Evolutionary conservation across 2,113 vertebrate genomes (phyloP).

Genomic region (Cyrtonyx montezumae): DNA sequence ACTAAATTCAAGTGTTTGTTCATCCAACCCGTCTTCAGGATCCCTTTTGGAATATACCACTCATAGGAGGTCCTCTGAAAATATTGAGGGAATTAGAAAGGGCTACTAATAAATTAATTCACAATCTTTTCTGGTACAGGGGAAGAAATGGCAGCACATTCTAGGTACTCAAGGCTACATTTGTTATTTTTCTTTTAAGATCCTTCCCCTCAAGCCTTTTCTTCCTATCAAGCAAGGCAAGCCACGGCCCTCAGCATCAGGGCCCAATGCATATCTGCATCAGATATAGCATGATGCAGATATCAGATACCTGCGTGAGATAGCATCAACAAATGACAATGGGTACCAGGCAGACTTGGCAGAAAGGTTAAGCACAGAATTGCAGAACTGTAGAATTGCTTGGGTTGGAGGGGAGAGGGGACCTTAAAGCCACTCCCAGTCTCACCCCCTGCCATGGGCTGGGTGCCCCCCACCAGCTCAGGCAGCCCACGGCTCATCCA

Average conservation of each 20-base stretch:
- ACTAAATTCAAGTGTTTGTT: constrained; percentile 98
- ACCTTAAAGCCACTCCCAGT: not conserved
- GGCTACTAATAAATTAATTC: not conserved
- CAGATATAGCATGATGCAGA: no score
- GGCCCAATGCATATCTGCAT: no score
- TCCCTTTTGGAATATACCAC: constrained; percentile 99
- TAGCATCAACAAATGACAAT: not conserved
- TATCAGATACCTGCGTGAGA: no score
- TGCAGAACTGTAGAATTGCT: not conserved
- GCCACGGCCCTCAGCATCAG: not conserved
- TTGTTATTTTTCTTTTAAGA: not conserved
- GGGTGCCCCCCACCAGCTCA: not conserved
- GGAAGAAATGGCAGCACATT: not conserved
- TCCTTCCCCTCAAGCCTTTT: not conserved
- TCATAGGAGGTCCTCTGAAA: constrained; percentile 94
- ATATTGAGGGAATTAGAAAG: not conserved
- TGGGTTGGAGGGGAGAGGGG: not conserved
- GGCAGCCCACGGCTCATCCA: no score
- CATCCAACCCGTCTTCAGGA: constrained; percentile 98
- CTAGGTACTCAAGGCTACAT: not conserved
- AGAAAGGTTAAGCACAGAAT: not conserved
- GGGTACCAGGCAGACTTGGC: not conserved
- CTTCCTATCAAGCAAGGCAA: not conserved
- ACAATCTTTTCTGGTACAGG: fast-evolving
- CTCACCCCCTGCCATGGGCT: not conserved